Conservation (phyloP, 2,888 invertebrate species). For the Vandiemenella viatica region DNA sequence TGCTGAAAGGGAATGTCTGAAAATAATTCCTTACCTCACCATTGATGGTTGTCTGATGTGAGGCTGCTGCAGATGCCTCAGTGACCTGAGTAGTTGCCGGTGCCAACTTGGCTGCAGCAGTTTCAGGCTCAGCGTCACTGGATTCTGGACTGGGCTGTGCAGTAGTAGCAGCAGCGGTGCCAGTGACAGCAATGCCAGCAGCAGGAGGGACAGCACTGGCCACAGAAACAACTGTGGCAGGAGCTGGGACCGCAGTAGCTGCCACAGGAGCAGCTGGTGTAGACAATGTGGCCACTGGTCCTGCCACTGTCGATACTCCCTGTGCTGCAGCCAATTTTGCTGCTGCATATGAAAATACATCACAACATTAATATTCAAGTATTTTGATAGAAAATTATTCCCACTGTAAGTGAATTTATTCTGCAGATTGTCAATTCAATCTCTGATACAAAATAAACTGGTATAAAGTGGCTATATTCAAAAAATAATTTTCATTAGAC, state of each 20-base stretch:
- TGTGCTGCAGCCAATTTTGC: slow-evolving; percentile 48
- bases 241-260: slow-evolving; percentile 13
- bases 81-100: slow-evolving; percentile 8
- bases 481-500: not conserved
- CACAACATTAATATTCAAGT: too few relatives aligned
- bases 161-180: not conserved
- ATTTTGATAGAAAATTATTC: too few relatives aligned
- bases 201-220: not conserved
- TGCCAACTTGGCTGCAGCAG: slow-evolving; percentile 17
- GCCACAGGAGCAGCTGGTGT: not conserved
- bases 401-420: too few relatives aligned
- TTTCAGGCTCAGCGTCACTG: slow-evolving; percentile 2
- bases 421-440: too few relatives aligned
- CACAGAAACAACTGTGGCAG: not conserved
- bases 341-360: slow-evolving; percentile 29
- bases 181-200: not conserved
- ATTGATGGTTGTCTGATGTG: slow-evolving; percentile 13
- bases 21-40: slow-evolving; percentile 6
- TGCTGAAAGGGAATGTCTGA: too few relatives aligned
- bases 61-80: slow-evolving; percentile 19
- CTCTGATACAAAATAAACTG: too few relatives aligned
- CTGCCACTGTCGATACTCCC: slow-evolving; percentile 32
- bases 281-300: too few relatives aligned
- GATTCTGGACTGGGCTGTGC: not conserved
- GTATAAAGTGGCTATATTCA: too few relatives aligned